A percentile compares a stretch with the other conserved stretches of the same genome.
Conservation (phyloP, 2,113 vertebrate genomes). For the Thomomys bottae region DNA sequence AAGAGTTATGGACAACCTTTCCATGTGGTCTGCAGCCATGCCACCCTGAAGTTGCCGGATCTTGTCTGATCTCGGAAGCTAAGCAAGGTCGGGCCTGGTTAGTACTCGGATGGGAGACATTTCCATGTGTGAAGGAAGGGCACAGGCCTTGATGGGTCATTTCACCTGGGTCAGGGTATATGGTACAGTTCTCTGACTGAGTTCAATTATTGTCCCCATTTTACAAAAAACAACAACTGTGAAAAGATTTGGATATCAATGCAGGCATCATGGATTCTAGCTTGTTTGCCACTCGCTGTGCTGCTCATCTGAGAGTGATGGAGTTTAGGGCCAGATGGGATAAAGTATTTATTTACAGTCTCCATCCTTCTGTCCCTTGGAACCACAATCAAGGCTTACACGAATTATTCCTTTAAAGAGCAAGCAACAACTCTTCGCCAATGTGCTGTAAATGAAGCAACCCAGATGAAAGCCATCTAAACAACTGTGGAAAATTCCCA, state of each 20-base stretch:
- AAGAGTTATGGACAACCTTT: neutral
- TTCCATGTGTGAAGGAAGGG: neutral
- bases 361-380: constrained; percentile 66
- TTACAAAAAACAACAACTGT: too few species aligned
- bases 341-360: constrained; percentile 59
- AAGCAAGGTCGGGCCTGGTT: too few species aligned
- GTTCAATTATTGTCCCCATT: neutral
- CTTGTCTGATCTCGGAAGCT: too few species aligned
- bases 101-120: too few species aligned
- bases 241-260: neutral
- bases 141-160: too few species aligned
- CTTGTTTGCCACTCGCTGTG: neutral
- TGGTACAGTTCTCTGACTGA: neutral
- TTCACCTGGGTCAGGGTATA: neutral
- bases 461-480: constrained; percentile 64
- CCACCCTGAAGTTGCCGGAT: too few species aligned
- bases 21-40: too few species aligned
- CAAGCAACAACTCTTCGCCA: constrained; percentile 62
- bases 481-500: constrained; percentile 44
- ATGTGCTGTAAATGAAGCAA: constrained; percentile 69
- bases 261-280: neutral
- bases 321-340: constrained; percentile 50
- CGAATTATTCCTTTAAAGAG: constrained; percentile 57
- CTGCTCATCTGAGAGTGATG: neutral
- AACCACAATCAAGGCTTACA: constrained; percentile 72